Base-by-base conservation (phyloP, 1,140 invertebrate genomes). In the Planococcus citri region DNA sequence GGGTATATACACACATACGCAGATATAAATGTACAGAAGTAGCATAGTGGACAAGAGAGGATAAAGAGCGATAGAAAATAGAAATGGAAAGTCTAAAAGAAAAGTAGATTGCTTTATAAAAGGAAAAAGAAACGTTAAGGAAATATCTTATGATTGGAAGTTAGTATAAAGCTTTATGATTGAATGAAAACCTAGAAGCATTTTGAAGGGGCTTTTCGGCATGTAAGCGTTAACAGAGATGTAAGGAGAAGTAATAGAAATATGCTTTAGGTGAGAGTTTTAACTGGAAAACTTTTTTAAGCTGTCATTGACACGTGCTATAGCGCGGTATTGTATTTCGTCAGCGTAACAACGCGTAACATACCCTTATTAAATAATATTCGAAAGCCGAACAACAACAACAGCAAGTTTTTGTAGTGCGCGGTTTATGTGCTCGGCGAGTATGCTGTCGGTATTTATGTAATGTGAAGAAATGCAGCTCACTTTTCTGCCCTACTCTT, bases 81-180 rank as follows among this genome's bases (percentile, higher is more conserved):
- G 41, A 17, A 51, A 51, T 51, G 41, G 41, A 20, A 51, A 51
- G 41, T 51, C 41, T 51, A 51, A 51, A 51, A 51, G 41, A 51
- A 51, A 51, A 51, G 41, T 51, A 51, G 41, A 51, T 51, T 51
- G 41, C 41, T 51, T 51, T 51, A 51, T 51, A 51, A 51, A 51
- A 51, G n/a, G n/a, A 51, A 51, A 51, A 51, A 51, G 41, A 51
- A 51, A 51, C 41, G 41, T 51, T 51, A 51, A 51, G 41, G 41
- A 51, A 51, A 20, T 51, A 51, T 20, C 41, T 51, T 51, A 51
- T 51, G 41, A 51, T 51, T 51, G 41, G 41, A 51, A 17, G 41
- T 51, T 17, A 51, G 41, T 51, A 51, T 51, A 51, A 51, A 51
- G 41, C 41, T 51, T 51, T 51, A 51, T 51, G 41, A 51, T 51